Conservation (phyloP, 2,888 invertebrate species). For the Baccha elongata region DNA sequence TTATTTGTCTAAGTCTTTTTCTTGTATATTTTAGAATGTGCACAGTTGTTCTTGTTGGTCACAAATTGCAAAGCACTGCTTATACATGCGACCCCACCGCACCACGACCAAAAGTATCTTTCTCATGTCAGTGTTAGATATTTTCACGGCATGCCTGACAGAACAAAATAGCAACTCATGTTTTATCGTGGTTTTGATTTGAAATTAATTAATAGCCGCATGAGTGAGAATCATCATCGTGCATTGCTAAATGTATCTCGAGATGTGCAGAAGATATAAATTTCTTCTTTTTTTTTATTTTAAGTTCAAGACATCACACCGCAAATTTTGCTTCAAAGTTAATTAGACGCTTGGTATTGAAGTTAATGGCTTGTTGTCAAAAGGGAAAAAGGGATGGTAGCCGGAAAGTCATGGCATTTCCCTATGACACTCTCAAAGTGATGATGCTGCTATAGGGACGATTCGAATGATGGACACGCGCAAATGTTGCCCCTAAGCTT, state of each 20-base stretch:
- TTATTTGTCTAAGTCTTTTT: conserved; percentile 59
- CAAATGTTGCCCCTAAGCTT: conserved; percentile 16
- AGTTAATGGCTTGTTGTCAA: background rate
- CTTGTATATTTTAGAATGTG: conserved; percentile 22
- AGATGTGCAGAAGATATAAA: conserved; percentile 19
- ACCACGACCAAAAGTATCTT: conserved; percentile 1
- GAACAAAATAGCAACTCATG: conserved; percentile 60
- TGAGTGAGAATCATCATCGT: conserved; percentile 64
- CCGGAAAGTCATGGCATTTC: conserved; percentile 44
- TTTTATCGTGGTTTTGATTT: conserved; percentile 66
- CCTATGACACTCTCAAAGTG: conserved; percentile 33
- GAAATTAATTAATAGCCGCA: conserved; percentile 73
- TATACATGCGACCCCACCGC: background rate
- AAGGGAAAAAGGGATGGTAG: background rate
- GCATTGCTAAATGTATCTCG: conserved; percentile 57
- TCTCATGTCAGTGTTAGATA: background rate
- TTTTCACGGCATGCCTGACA: conserved; percentile 49
- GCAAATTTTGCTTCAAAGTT: conserved; percentile 49
- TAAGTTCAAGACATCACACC: conserved; percentile 39
- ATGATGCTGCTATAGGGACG: background rate
- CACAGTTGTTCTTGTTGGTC: conserved; percentile 64
- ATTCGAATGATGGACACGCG: conserved; percentile 41
- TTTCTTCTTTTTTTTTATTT: no score
- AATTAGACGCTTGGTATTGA: conserved; percentile 51
- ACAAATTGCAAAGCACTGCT: background rate